Conservation (phyloP, 2,888 invertebrate genomes). For the Homarus gammarus region DNA sequence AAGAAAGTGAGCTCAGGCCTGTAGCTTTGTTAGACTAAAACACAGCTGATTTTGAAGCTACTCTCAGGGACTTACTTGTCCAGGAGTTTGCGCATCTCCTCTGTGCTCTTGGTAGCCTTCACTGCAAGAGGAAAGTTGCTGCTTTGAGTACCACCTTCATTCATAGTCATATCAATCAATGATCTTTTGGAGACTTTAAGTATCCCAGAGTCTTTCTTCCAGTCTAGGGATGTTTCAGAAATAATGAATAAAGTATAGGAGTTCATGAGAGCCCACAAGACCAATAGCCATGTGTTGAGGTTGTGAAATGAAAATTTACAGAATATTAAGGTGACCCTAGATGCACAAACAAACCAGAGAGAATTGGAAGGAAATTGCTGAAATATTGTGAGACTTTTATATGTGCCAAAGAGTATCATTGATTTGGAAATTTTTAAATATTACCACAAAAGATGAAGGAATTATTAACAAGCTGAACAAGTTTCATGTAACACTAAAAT, state of each 20-base stretch:
- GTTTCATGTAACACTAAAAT: neutral
- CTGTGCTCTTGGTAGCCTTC: constrained; percentile 84
- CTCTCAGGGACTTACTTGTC: constrained; percentile 80
- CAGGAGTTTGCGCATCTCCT: constrained; percentile 98
- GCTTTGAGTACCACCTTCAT: constrained; percentile 55
- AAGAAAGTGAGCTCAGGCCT: constrained; percentile 65
- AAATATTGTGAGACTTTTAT: neutral
- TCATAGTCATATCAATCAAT: neutral
- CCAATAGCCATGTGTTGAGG: neutral
- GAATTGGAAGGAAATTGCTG: neutral
- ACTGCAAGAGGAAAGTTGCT: constrained; percentile 73
- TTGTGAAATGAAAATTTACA: neutral
- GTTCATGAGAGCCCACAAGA: constrained; percentile 4
- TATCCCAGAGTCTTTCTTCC: constrained; percentile 42
- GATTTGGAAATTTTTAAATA: neutral
- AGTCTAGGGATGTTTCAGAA: constrained; percentile 35
- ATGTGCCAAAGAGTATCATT: neutral
- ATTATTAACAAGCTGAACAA: neutral
- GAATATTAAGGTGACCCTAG: neutral
- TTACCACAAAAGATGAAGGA: neutral
- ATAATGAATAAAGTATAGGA: constrained; percentile 1
- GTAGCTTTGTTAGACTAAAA: constrained; percentile 64
- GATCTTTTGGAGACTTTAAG: constrained; percentile 38
- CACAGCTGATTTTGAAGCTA: constrained; percentile 44
- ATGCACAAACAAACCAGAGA: neutral